Evolutionary conservation across 2,113 vertebrate genomes (phyloP).

Genomic region (Bubo scandiacus): DNA sequence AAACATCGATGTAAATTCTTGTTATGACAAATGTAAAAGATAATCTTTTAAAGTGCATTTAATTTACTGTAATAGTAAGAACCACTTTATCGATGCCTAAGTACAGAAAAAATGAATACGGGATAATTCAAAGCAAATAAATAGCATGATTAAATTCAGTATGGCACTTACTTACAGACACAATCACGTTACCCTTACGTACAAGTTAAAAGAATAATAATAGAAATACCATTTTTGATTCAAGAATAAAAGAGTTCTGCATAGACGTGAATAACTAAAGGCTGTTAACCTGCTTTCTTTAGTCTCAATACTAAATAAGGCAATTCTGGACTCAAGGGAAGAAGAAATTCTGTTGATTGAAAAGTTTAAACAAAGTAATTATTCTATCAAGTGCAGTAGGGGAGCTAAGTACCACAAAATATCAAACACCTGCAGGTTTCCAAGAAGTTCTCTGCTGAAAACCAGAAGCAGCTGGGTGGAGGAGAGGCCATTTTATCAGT

Average conservation of each 20-base stretch:
- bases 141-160: constrained; percentile 68
- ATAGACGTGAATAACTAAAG: constrained; percentile 29
- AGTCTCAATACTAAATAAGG: neutral
- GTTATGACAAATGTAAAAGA: constrained; percentile 74
- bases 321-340: neutral
- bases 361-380: constrained; percentile 39
- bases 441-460: constrained; percentile 3
- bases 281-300: constrained; percentile 45
- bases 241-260: constrained; percentile 53
- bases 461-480: constrained; percentile 43
- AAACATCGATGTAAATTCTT: constrained; percentile 67
- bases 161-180: constrained; percentile 64
- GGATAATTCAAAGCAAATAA: constrained; percentile 75
- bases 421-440: constrained; percentile 35
- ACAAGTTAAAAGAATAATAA: constrained; percentile 61
- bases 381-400: neutral
- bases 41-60: constrained; percentile 74
- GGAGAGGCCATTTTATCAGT: constrained; percentile 46
- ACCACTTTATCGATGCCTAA: constrained; percentile 54
- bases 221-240: constrained; percentile 59
- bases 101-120: constrained; percentile 61
- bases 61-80: constrained; percentile 67
- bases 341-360: constrained; percentile 2
- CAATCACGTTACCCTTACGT: constrained; percentile 50
- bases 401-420: neutral